These are phyloP conservation scores for Drosophila mayri DNA, from an alignment of 1,140 invertebrate genomes.

Conservation along the genomic window DNA sequence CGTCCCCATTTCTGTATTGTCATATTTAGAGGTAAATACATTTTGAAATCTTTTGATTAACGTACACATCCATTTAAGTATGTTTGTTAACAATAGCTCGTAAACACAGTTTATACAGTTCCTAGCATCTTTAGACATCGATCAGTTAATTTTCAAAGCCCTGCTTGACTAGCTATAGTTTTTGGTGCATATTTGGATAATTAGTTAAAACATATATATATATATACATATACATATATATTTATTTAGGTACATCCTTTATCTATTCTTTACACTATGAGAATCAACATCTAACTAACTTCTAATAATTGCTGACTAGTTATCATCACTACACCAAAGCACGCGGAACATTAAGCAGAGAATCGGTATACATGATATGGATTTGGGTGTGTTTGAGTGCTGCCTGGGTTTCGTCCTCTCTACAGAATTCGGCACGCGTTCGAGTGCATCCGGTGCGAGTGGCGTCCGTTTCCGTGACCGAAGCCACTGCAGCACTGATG, in stretches of 20 bases:
- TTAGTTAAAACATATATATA: background rate
- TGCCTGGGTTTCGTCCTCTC: background rate
- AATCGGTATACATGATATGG: slow-evolving; percentile 50
- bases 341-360: slow-evolving; percentile 55
- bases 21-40: slow-evolving; percentile 71
- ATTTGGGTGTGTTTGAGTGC: slow-evolving; percentile 4
- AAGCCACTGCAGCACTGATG: slow-evolving; percentile 84
- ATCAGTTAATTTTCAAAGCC: slow-evolving; percentile 40
- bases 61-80: slow-evolving; percentile 20
- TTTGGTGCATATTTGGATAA: slow-evolving; percentile 5
- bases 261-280: slow-evolving; percentile 42
- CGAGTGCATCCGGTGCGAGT: slow-evolving; percentile 83
- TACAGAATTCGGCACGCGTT: slow-evolving; percentile 81
- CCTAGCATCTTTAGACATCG: slow-evolving; percentile 46
- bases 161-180: slow-evolving; percentile 52
- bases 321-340: slow-evolving; percentile 27
- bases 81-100: background rate
- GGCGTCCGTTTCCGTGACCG: slow-evolving; percentile 78
- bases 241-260: slow-evolving; percentile 26
- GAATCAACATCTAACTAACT: slow-evolving; percentile 69
- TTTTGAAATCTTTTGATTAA: slow-evolving; percentile 59
- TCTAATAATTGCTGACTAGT: slow-evolving; percentile 69
- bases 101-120: slow-evolving; percentile 41
- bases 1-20: slow-evolving; percentile 59
- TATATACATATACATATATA: slow-evolving; percentile 9